Conservation (phyloP, 2,888 invertebrate genomes). For the Cyclophora albipunctata region DNA sequence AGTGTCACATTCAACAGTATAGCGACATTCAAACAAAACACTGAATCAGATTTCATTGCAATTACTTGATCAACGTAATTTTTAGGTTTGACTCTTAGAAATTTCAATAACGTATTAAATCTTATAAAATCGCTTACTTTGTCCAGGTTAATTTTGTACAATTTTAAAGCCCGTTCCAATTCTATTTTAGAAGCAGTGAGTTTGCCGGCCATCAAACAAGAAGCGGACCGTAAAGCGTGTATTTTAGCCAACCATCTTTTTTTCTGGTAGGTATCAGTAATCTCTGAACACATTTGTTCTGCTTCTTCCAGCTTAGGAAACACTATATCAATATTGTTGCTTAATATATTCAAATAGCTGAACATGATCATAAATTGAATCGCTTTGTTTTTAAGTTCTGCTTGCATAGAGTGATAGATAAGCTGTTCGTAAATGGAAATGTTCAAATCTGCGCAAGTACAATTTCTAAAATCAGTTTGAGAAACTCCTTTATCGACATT, state of each 20-base stretch:
- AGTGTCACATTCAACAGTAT: conserved; percentile 45
- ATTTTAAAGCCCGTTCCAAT: conserved; percentile 42
- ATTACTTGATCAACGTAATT: conserved; percentile 36
- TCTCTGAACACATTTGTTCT: conserved; percentile 36
- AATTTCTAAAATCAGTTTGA: conserved; percentile 45
- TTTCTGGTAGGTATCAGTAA: conserved; percentile 32
- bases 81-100: conserved; percentile 32
- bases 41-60: conserved; percentile 43
- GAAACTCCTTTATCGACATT: conserved; percentile 53
- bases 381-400: conserved; percentile 51
- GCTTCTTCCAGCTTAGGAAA: conserved; percentile 47
- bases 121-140: conserved; percentile 41
- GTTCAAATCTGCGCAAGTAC: conserved; percentile 55
- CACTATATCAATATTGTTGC: conserved; percentile 38
- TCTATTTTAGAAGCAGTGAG: conserved; percentile 40
- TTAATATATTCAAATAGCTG: conserved; percentile 43
- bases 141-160: conserved; percentile 45
- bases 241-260: conserved; percentile 50
- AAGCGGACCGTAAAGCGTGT: conserved; percentile 48
- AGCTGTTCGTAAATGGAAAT: conserved; percentile 55
- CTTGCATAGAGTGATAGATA: conserved; percentile 53
- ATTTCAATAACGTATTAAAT: conserved; percentile 29
- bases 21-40: conserved; percentile 56
- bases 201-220: conserved; percentile 37
- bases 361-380: conserved; percentile 49